Conservation (phyloP, 2,797 vertebrate genomes). For the Sorex maritimensis region DNA sequence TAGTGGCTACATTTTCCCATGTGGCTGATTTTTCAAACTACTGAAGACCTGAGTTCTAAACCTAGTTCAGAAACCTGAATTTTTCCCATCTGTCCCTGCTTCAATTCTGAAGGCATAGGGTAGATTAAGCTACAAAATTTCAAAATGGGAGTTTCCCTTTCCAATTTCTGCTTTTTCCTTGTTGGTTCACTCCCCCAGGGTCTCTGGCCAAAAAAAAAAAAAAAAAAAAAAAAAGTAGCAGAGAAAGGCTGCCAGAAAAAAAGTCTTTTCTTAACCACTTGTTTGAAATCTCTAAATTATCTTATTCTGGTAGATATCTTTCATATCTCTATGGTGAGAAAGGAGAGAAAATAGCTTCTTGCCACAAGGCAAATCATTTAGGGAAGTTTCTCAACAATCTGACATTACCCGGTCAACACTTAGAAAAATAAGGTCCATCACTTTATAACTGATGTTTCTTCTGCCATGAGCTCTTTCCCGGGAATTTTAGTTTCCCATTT, state of each 20-base stretch:
- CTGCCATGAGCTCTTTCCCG: background rate
- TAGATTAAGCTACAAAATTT: background rate
- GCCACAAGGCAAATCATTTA: background rate
- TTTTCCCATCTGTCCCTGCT: background rate
- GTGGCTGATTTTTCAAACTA: background rate
- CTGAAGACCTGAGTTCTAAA: no score
- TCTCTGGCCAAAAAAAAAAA: background rate
- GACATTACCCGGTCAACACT: conserved; percentile 1
- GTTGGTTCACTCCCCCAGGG: background rate
- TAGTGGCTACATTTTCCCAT: background rate
- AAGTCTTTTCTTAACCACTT: background rate
- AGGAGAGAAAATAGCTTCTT: background rate
- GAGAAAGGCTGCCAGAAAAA: no score
- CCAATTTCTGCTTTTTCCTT: background rate
- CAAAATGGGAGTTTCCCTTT: background rate
- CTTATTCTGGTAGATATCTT: background rate
- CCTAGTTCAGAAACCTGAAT: background rate
- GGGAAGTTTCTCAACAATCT: background rate
- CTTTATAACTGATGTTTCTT: background rate
- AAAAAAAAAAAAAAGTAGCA: no score
- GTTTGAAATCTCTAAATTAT: background rate
- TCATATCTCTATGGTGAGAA: background rate
- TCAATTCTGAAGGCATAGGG: background rate
- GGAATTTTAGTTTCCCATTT: background rate
- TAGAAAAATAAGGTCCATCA: background rate